Evolutionary conservation across 2,797 vertebrate species (phyloP).

Genomic region (Cryptoprocta ferox): DNA sequence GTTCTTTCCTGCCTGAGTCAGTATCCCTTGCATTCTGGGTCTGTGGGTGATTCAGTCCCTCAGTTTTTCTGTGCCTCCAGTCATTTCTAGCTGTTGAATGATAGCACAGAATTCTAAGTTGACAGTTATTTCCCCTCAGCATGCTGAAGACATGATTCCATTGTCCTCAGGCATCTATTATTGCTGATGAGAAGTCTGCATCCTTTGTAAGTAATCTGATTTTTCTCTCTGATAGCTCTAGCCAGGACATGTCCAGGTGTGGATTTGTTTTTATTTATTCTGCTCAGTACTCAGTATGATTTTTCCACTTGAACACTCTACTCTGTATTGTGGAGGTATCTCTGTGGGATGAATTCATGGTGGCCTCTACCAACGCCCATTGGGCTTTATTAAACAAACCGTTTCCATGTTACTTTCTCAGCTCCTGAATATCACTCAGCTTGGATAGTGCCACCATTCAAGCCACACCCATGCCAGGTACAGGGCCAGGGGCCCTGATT

Average conservation of each 20-base stretch:
- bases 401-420: background rate
- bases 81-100: background rate
- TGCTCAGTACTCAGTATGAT: background rate
- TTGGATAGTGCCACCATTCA: background rate
- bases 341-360: background rate
- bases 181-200: conserved; percentile 20
- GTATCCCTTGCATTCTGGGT: background rate
- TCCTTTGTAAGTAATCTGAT: conserved; percentile 6
- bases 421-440: background rate
- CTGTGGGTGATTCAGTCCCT: background rate
- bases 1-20: background rate
- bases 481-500: background rate
- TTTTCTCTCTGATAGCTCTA: conserved; percentile 13
- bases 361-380: background rate
- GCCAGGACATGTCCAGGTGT: background rate
- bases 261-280: background rate
- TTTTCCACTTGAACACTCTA: background rate
- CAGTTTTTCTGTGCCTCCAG: background rate
- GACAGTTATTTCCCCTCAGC: conserved; percentile 55
- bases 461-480: background rate
- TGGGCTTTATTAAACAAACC: background rate
- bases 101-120: background rate
- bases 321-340: background rate
- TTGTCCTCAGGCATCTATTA: conserved; percentile 16
- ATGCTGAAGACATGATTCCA: background rate